Evolutionary conservation across 1,140 invertebrate species (phyloP).

Genomic region (Rhagoletis zephyria): DNA sequence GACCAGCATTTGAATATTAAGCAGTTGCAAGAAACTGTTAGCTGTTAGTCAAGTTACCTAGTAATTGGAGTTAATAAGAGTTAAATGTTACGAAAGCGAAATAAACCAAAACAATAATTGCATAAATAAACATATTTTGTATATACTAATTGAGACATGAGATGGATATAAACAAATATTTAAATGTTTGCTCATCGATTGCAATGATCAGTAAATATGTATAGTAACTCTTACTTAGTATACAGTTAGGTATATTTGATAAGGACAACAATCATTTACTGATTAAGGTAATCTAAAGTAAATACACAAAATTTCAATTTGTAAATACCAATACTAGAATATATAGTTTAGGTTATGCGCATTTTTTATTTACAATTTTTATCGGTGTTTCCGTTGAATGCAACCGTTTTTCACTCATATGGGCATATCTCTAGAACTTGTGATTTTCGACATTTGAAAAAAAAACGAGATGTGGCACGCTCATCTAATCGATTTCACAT

Average conservation of each 20-base stretch:
- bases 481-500: no score
- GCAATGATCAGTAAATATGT: neutral
- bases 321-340: neutral
- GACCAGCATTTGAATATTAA: neutral
- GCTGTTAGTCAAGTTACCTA: constrained; percentile 36
- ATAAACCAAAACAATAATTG: neutral
- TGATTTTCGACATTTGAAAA: no score
- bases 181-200: neutral
- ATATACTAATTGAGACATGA: constrained; percentile 1
- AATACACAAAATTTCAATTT: neutral
- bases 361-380: no score
- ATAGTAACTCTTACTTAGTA: neutral
- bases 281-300: neutral
- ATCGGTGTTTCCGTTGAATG: no score
- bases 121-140: neutral
- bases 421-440: no score
- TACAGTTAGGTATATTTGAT: neutral
- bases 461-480: no score
- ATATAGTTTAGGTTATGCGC: no score
- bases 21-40: neutral
- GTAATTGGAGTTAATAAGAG: constrained; percentile 5
- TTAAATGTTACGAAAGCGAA: neutral
- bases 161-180: neutral
- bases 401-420: no score
- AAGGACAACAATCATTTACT: constrained; percentile 14